phyloP scores from a whole-genome alignment of 1,140 invertebrate genomes.

The Dendroctonus ponderosae region DNA sequence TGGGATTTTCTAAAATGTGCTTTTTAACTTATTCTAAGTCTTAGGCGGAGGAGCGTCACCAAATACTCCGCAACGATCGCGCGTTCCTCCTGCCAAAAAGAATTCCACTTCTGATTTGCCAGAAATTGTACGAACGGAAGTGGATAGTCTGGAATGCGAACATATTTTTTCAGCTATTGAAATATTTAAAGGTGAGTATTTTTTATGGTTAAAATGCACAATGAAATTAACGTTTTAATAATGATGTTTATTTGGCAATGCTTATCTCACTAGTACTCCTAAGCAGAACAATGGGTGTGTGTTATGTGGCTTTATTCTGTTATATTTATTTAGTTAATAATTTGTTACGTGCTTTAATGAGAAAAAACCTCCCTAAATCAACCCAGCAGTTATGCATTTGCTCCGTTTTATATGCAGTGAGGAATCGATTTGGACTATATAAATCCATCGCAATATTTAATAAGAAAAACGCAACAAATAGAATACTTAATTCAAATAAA shows the following conservation, averaged over 20 bases:
- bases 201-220: not conserved
- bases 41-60: slow-evolving; percentile 52
- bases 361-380: too few species aligned
- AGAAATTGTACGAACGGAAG: slow-evolving; percentile 43
- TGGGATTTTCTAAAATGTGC: not conserved
- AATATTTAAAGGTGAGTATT: slow-evolving; percentile 26
- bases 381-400: too few species aligned
- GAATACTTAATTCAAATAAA: too few species aligned
- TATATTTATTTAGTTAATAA: too few species aligned
- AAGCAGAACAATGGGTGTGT: too few species aligned
- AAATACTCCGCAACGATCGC: slow-evolving; percentile 38
- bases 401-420: too few species aligned
- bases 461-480: too few species aligned
- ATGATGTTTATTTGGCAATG: not conserved
- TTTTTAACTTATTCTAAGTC: not conserved
- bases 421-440: too few species aligned
- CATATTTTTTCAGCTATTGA: slow-evolving; percentile 39
- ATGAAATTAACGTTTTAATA: not conserved
- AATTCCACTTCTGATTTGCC: slow-evolving; percentile 45
- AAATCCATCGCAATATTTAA: too few species aligned
- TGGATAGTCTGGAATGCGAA: slow-evolving; percentile 35
- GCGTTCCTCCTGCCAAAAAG: slow-evolving; percentile 47
- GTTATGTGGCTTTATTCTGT: too few species aligned
- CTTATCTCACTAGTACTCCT: too few species aligned
- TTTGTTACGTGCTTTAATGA: too few species aligned